Evolutionary conservation across 2,888 invertebrate species (phyloP).

Genomic region (Lycia hirtaria): DNA sequence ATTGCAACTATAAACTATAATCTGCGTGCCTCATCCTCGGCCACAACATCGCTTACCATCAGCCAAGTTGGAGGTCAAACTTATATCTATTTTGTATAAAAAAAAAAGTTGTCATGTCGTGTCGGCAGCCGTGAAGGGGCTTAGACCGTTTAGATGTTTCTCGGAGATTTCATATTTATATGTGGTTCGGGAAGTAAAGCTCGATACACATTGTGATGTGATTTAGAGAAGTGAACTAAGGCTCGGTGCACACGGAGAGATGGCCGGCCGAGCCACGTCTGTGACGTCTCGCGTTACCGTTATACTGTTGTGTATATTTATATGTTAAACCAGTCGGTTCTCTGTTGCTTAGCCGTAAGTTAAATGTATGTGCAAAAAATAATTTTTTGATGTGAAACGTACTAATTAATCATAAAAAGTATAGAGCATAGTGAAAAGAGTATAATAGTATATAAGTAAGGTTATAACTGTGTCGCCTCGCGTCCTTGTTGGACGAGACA

Average conservation of each 20-base stretch:
- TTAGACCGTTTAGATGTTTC: no score
- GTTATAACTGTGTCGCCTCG: constrained; percentile 37
- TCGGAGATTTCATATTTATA: no score
- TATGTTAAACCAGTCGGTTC: constrained; percentile 39
- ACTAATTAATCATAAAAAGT: constrained; percentile 55
- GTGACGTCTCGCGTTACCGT: background rate
- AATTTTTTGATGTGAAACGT: constrained; percentile 67
- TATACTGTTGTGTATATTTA: constrained; percentile 28
- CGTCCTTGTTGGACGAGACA: constrained; percentile 21
- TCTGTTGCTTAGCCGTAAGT: constrained; percentile 61
- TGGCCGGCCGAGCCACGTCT: no score
- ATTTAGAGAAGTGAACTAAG: background rate
- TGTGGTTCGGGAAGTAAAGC: background rate
- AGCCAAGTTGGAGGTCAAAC: no score
- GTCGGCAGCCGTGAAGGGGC: background rate
- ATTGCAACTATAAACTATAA: no score
- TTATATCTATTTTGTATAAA: no score
- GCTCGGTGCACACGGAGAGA: background rate
- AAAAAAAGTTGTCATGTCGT: no score
- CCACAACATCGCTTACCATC: no score
- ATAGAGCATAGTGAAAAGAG: constrained; percentile 38
- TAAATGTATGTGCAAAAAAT: constrained; percentile 59
- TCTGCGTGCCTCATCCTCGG: no score
- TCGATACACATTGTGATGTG: background rate
- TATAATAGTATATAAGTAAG: constrained; percentile 43